Evolutionary conservation across 2,888 invertebrate genomes (phyloP), one percentile per base, ranked within the genome.

Genomic region (Microchrysa polita): DNA sequence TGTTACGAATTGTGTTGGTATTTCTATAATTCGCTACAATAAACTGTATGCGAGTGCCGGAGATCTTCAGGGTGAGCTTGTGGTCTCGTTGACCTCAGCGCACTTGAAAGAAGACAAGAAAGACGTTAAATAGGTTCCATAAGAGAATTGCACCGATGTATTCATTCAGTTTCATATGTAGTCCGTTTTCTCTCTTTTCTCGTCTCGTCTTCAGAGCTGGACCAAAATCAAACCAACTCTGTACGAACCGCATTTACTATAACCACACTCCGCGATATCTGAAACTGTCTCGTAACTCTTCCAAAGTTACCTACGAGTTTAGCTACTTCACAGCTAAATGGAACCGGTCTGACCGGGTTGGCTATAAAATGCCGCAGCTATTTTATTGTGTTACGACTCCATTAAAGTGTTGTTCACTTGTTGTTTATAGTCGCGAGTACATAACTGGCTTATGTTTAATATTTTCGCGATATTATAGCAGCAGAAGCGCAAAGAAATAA

Each of bases 271-370:
- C n/a, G n/a, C n/a, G n/a, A 14, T 59, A 22, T 23, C 16, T 34
- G 9, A 2, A 20, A 4, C 55, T 18, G 20, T 18, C 55, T 55
- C 20, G 27, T 55, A 59, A 7, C 23, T 59, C 59, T 59, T 59
- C 18, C 59, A 14, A 59, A 59, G 23, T 59, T 23, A 23, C 23
- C 59, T 14, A 59, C 59, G 23, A 23, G 59, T 14, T 20, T 20
- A n/a, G 61, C 27, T 12, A 40, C 61, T 34, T 4, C 40, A n/a
- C n/a, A n/a, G 61, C 61, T 9, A 61, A 40, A 40, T 40, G 61
- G 61, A 61, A 61, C 61, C 61, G 61, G 61, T 61, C 61, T 40
- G 18, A 61, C 61, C 61, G 61, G 61, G 61, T 40, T n/a, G n/a
- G 14, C 61, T 40, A 61, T 27, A 40, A 61, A 34, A 10, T 34